Evolutionary conservation across 2,113 vertebrate species (phyloP).

Genomic region (Nothoprocta perdicaria): DNA sequence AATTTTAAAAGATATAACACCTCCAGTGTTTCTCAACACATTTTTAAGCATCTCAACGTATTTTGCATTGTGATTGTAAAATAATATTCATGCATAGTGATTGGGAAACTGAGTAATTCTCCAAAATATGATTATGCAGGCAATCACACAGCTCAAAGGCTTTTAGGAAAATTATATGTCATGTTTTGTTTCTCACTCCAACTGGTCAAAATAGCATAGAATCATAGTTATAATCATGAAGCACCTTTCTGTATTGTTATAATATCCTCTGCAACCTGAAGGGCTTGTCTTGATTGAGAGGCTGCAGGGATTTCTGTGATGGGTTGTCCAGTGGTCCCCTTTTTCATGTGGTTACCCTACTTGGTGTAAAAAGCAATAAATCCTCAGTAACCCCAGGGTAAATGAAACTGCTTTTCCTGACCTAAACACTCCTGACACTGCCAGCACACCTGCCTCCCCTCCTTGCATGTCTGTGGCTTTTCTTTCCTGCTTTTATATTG

Average conservation of each 20-base stretch:
- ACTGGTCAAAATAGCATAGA: not conserved
- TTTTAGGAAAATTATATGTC: not conserved
- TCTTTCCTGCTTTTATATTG: not conserved
- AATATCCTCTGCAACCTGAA: not conserved
- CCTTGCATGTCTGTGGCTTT: not conserved
- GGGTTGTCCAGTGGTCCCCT: not conserved
- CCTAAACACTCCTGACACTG: accelerated
- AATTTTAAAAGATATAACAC: not conserved
- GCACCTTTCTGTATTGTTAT: not conserved
- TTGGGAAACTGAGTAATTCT: not conserved
- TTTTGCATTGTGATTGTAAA: not conserved
- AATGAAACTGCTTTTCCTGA: not conserved
- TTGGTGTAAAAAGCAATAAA: not conserved
- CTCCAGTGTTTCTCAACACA: not conserved
- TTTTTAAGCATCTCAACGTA: not conserved
- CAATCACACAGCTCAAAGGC: not conserved
- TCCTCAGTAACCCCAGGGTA: not conserved
- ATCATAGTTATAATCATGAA: not conserved
- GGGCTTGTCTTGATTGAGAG: not conserved
- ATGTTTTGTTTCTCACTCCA: not conserved
- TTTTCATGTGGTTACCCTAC: not conserved
- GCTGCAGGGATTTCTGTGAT: not conserved
- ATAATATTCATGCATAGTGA: not conserved
- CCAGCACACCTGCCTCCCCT: not conserved
- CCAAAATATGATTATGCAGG: not conserved